These are phyloP conservation scores for Aromia moschata DNA, from an alignment of 2,888 invertebrate genomes.

Conservation along the genomic window DNA sequence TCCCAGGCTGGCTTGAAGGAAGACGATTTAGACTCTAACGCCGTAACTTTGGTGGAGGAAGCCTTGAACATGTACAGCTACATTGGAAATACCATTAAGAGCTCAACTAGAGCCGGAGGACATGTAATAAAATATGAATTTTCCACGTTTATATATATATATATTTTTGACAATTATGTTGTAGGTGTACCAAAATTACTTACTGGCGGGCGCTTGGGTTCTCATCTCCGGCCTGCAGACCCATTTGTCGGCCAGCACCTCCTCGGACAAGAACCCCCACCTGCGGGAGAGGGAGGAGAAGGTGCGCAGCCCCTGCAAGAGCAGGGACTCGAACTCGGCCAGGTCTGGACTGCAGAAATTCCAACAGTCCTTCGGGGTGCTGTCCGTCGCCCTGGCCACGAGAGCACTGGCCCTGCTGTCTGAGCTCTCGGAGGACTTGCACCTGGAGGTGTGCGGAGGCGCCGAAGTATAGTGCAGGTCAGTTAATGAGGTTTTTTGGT, in stretches of 20 bases:
- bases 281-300: constrained; percentile 66
- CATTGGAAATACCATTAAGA: constrained; percentile 82
- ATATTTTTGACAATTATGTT: constrained; percentile 21
- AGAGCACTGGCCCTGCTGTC: constrained; percentile 82
- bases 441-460: constrained; percentile 72
- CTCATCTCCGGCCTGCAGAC: constrained; percentile 87
- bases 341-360: constrained; percentile 78
- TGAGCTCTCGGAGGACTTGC: constrained; percentile 79
- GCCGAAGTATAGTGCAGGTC: constrained; percentile 53
- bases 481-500: background rate
- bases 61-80: constrained; percentile 85
- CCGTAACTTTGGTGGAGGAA: constrained; percentile 86
- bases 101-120: constrained; percentile 87
- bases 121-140: constrained; percentile 67
- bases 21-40: constrained; percentile 82
- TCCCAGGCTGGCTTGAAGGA: constrained; percentile 63
- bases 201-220: constrained; percentile 89
- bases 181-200: constrained; percentile 87
- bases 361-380: constrained; percentile 88
- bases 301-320: constrained; percentile 70
- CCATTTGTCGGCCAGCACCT: constrained; percentile 74
- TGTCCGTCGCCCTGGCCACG: constrained; percentile 88
- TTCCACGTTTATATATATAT: background rate
- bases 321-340: constrained; percentile 65
- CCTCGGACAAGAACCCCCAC: constrained; percentile 59